These are phyloP conservation scores for Gymnoscopelus microlampas DNA, from an alignment of 2,797 vertebrate genomes.

Conservation along the genomic window DNA sequence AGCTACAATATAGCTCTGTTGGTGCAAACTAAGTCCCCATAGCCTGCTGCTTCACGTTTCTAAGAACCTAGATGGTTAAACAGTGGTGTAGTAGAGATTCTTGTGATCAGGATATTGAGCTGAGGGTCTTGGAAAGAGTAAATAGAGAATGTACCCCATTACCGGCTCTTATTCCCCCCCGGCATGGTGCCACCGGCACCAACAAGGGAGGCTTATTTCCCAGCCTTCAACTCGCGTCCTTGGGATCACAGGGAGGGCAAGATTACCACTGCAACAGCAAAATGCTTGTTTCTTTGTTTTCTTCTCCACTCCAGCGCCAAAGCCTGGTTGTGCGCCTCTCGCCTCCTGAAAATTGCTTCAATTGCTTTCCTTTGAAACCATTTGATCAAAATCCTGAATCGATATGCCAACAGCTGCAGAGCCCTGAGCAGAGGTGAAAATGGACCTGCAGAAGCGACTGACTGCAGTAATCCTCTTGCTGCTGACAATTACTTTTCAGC, in stretches of 20 bases:
- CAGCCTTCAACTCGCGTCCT: not conserved
- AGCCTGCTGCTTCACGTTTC: slow-evolving; percentile 20
- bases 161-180: slow-evolving; percentile 9
- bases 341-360: slow-evolving; percentile 46
- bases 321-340: slow-evolving; percentile 32
- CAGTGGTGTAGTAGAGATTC: slow-evolving; percentile 30
- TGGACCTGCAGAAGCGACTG: not conserved
- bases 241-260: not conserved
- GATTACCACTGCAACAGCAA: slow-evolving; percentile 1
- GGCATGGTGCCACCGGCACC: not conserved
- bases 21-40: slow-evolving; percentile 5
- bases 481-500: not conserved
- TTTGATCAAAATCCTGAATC: slow-evolving; percentile 56
- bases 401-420: slow-evolving; percentile 32
- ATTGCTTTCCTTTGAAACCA: slow-evolving; percentile 38
- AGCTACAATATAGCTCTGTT: not conserved
- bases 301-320: slow-evolving; percentile 26
- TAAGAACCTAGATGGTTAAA: slow-evolving; percentile 49
- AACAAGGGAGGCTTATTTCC: not conserved
- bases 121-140: not conserved
- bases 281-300: slow-evolving; percentile 35
- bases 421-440: slow-evolving; percentile 1
- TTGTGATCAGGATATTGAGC: not conserved
- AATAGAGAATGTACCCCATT: slow-evolving; percentile 14
- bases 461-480: not conserved